These are phyloP conservation scores for Gavia stellata DNA, from an alignment of 2,113 vertebrate species.

Conservation along the genomic window DNA sequence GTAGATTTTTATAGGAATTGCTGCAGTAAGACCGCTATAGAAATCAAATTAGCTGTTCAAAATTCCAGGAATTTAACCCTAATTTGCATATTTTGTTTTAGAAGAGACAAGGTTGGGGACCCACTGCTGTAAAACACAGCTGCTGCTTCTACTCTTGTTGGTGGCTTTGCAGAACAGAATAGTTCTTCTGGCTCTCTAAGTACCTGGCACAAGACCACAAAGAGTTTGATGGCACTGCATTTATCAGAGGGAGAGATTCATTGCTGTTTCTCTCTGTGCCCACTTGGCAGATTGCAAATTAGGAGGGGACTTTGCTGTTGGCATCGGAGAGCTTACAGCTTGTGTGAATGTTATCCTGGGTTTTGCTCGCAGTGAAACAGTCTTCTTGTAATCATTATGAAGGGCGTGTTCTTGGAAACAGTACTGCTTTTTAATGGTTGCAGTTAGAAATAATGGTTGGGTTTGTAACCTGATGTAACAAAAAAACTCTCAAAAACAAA, in stretches of 20 bases:
- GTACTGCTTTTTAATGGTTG: not conserved
- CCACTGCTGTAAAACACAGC: slow-evolving; percentile 42
- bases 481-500: not conserved
- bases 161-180: not conserved
- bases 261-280: not conserved
- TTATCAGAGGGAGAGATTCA: not conserved
- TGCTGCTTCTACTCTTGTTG: not conserved
- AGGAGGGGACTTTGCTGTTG: not conserved
- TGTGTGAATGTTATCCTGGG: not conserved
- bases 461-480: not conserved
- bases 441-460: not conserved
- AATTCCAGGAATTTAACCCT: slow-evolving; percentile 34
- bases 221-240: not conserved
- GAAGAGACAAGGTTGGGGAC: not conserved
- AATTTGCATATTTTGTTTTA: slow-evolving; percentile 41
- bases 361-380: not conserved
- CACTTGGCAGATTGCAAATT: not conserved
- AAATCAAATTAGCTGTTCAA: slow-evolving; percentile 40
- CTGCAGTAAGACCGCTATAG: not conserved
- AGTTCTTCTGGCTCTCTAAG: not conserved
- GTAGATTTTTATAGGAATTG: not conserved
- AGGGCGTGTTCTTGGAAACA: not conserved
- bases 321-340: not conserved
- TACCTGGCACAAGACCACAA: slow-evolving; percentile 11
- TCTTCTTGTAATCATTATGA: not conserved